Conservation (phyloP, 2,113 vertebrate genomes). For the Hippolais icterina region DNA sequence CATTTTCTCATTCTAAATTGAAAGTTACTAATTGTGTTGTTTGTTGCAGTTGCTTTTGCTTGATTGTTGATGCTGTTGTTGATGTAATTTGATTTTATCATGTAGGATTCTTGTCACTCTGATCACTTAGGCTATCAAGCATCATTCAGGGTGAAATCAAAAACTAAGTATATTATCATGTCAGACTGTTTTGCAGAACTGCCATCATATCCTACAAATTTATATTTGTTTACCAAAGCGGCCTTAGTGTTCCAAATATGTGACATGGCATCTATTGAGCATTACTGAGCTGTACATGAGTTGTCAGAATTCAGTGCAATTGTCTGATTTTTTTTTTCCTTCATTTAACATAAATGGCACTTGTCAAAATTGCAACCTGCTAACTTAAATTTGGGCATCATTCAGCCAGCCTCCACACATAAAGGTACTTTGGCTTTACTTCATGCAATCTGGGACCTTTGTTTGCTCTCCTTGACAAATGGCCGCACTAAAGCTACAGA, state of each 20-base stretch:
- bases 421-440: not conserved
- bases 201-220: not conserved
- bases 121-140: not conserved
- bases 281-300: not conserved
- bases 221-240: not conserved
- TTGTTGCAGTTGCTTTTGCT: not conserved
- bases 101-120: not conserved
- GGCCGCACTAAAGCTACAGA: not conserved
- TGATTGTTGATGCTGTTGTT: not conserved
- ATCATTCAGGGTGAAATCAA: not conserved
- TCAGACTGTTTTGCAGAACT: not conserved
- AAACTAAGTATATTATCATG: not conserved
- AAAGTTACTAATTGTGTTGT: not conserved
- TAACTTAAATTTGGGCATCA: not conserved
- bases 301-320: not conserved
- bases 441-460: not conserved
- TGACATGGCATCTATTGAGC: not conserved
- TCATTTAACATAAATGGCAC: not conserved
- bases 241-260: fast-evolving
- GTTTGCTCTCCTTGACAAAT: conserved; percentile 3
- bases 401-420: not conserved
- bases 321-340: not conserved
- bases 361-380: not conserved
- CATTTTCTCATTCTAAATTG: not conserved
- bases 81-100: not conserved